Percentiles rank a stretch among this genome's conserved stretches.
phyloP scores from a whole-genome alignment of 2,113 vertebrate genomes.

The Trichomycterus rosablanca region DNA sequence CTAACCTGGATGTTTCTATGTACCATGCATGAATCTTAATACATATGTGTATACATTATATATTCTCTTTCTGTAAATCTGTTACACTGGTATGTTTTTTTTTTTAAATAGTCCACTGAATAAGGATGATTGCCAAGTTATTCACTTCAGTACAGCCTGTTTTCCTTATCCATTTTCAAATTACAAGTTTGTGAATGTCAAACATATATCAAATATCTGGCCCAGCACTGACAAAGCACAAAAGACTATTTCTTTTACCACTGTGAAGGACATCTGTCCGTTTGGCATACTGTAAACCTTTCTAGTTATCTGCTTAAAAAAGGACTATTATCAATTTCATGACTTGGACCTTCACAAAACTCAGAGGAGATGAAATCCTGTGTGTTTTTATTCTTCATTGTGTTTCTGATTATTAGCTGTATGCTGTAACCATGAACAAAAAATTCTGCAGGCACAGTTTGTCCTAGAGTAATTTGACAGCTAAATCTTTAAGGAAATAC shows the following conservation, averaged over 20 bases:
- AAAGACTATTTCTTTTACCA: slow-evolving; percentile 49
- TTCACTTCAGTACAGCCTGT: neutral
- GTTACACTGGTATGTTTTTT: neutral
- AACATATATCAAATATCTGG: slow-evolving; percentile 12
- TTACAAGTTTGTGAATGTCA: slow-evolving; percentile 5
- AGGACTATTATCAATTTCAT: slow-evolving; percentile 9
- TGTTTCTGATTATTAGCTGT: too few relatives aligned
- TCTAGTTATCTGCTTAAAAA: slow-evolving; percentile 23
- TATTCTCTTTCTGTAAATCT: slow-evolving; percentile 41
- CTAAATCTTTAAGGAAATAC: too few relatives aligned
- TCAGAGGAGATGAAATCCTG: too few relatives aligned
- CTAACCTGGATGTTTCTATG: slow-evolving; percentile 42
- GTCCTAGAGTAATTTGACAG: too few relatives aligned
- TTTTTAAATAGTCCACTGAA: neutral
- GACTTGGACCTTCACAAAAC: too few relatives aligned
- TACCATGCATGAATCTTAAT: slow-evolving; percentile 63
- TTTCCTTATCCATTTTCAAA: slow-evolving; percentile 8
- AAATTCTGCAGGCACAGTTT: too few relatives aligned
- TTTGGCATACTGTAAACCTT: slow-evolving; percentile 43
- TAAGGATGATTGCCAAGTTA: neutral
- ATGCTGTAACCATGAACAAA: too few relatives aligned
- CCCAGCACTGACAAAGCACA: slow-evolving; percentile 40
- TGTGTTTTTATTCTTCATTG: too few relatives aligned
- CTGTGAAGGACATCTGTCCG: slow-evolving; percentile 65
- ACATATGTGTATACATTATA: slow-evolving; percentile 40